These are phyloP conservation scores for Balanococcus diminutus DNA, from an alignment of 2,888 invertebrate genomes.

Conservation along the genomic window DNA sequence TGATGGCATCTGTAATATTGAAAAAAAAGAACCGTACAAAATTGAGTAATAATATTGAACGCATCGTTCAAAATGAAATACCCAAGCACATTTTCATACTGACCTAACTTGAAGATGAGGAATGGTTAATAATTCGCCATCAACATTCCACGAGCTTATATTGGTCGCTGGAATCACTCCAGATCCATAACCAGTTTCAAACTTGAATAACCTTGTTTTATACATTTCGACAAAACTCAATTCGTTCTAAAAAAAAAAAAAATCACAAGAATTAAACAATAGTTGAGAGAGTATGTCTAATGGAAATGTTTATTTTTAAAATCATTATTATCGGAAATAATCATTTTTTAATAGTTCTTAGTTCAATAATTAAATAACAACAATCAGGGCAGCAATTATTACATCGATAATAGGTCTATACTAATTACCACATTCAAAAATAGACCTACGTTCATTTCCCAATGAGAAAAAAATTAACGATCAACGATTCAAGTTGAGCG, in stretches of 20 bases:
- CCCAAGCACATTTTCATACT: not conserved
- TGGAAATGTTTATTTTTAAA: not conserved
- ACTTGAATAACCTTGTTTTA: constrained; percentile 74
- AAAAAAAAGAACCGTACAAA: constrained; percentile 47
- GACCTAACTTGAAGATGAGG: constrained; percentile 57
- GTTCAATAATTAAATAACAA: not conserved
- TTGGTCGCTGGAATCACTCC: constrained; percentile 49
- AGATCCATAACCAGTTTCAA: constrained; percentile 64
- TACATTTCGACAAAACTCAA: constrained; percentile 77
- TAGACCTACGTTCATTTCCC: not conserved
- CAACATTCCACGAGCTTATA: constrained; percentile 81
- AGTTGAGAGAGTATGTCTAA: not conserved
- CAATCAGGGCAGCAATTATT: not conserved
- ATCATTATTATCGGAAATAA: not conserved
- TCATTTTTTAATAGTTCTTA: not conserved
- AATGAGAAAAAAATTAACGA: not conserved
- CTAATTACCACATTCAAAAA: not conserved
- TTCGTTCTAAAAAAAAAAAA: constrained; percentile 65
- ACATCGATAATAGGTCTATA: not conserved
- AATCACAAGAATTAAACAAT: not conserved
- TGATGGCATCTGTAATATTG: constrained; percentile 69
- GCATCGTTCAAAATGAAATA: not conserved
- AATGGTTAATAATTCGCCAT: constrained; percentile 75
- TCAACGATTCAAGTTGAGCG: not conserved
- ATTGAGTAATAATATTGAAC: not conserved